Percentiles rank a stretch among this genome's conserved stretches.
phyloP scores from a whole-genome alignment of 2,888 invertebrate species.

The Zeuzera pyrina region DNA sequence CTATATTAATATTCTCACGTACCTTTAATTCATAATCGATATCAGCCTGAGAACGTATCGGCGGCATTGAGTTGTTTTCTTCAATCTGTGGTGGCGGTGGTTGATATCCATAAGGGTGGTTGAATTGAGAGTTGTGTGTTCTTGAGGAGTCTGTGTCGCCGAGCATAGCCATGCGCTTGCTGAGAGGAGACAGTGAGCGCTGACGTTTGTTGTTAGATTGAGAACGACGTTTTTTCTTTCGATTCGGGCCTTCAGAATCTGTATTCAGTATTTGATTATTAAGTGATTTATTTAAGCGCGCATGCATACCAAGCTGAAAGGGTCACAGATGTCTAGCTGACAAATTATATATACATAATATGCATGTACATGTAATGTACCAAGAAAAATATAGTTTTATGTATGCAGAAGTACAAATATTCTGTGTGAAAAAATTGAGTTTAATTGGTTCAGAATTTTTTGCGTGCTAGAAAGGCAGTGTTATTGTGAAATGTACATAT shows the following conservation, averaged over 20 bases:
- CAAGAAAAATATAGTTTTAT: too few relatives aligned
- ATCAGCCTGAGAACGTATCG: conserved; percentile 56
- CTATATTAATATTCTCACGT: conserved; percentile 3
- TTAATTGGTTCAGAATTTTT: too few relatives aligned
- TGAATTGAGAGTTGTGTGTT: conserved; percentile 77
- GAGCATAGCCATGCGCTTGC: conserved; percentile 86
- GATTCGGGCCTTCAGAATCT: conserved; percentile 68
- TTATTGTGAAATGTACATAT: too few relatives aligned
- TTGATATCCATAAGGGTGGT: conserved; percentile 77
- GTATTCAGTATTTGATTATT: too few relatives aligned
- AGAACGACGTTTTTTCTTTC: conserved; percentile 74
- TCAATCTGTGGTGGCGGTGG: conserved; percentile 70
- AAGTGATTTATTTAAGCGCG: too few relatives aligned
- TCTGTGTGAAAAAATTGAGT: too few relatives aligned
- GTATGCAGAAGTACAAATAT: too few relatives aligned
- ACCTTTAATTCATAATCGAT: conserved; percentile 79
- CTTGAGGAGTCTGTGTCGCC: conserved; percentile 65
- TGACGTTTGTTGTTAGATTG: conserved; percentile 75
- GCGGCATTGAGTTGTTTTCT: conserved; percentile 43
- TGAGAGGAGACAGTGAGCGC: conserved; percentile 84
- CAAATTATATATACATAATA: too few relatives aligned
- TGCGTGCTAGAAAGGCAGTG: too few relatives aligned
- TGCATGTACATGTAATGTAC: too few relatives aligned
- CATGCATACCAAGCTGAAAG: too few relatives aligned
- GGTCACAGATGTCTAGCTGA: too few relatives aligned